Percentiles rank a stretch among this genome's conserved stretches.
Evolutionary conservation across 2,113 vertebrate species (phyloP).

Genomic region (Australoheros scitulus): DNA sequence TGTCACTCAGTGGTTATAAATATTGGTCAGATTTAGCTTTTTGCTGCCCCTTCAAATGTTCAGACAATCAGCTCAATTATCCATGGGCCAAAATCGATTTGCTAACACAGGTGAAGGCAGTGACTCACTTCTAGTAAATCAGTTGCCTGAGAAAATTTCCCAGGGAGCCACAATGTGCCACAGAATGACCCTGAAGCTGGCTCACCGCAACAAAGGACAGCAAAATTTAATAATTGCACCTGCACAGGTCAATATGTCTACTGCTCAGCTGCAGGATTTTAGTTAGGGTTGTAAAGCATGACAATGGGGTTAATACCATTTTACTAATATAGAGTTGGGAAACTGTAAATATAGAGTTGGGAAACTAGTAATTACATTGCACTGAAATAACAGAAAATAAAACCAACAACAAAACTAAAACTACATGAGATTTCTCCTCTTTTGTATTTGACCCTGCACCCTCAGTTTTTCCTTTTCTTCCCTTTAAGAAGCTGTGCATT

Average conservation of each 20-base stretch:
- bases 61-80: neutral
- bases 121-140: neutral
- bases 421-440: neutral
- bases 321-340: neutral
- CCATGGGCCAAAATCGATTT: neutral
- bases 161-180: neutral
- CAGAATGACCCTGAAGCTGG: neutral
- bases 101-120: neutral
- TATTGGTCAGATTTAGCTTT: neutral
- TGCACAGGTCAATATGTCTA: neutral
- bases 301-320: accelerated
- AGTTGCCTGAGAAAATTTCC: neutral
- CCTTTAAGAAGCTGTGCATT: neutral
- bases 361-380: neutral
- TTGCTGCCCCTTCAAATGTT: neutral
- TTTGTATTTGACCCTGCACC: neutral
- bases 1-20: neutral
- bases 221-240: neutral
- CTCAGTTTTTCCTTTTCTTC: neutral
- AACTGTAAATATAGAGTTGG: neutral
- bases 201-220: neutral
- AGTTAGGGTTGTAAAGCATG: neutral
- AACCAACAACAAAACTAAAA: neutral
- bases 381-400: neutral
- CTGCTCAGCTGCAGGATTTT: neutral